These are phyloP conservation scores for Chloebia gouldiae DNA, from an alignment of 2,113 vertebrate species.

Conservation along the genomic window DNA sequence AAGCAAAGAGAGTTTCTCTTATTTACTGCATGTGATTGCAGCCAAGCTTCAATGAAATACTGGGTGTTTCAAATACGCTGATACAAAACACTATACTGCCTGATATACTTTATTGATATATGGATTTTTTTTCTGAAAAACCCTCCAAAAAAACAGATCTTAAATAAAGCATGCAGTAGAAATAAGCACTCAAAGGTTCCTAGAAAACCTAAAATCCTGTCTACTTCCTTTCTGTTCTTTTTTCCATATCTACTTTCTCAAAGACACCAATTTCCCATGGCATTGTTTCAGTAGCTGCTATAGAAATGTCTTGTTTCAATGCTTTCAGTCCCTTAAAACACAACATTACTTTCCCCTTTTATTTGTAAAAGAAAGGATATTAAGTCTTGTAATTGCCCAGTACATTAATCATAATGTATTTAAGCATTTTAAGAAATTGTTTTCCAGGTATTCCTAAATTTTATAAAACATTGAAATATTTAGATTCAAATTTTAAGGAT, in stretches of 20 bases:
- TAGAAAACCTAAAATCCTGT: not conserved
- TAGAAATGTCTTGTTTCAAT: slow-evolving; percentile 2
- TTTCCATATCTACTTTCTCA: not conserved
- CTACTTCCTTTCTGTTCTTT: not conserved
- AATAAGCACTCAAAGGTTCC: not conserved
- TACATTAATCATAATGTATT: not conserved
- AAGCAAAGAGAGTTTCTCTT: slow-evolving; percentile 56
- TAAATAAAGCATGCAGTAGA: not conserved
- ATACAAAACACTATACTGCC: not conserved
- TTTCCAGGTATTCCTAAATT: not conserved
- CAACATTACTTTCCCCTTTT: not conserved
- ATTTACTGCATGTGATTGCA: slow-evolving; percentile 23
- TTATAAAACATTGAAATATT: not conserved
- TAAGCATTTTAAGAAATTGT: not conserved
- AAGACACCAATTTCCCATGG: slow-evolving; percentile 7
- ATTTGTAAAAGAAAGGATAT: not conserved
- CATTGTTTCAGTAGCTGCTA: slow-evolving; percentile 15
- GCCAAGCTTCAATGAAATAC: not conserved
- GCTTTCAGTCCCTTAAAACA: not conserved
- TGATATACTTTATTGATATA: not conserved
- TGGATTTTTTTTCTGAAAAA: not conserved
- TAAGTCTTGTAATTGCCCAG: not conserved
- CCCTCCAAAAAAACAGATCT: not conserved
- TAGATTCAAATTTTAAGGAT: not conserved
- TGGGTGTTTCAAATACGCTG: slow-evolving; percentile 2